Evolutionary conservation across 2,113 vertebrate species (phyloP), one percentile per base, ranked within the genome.

Genomic region (Nestor notabilis): DNA sequence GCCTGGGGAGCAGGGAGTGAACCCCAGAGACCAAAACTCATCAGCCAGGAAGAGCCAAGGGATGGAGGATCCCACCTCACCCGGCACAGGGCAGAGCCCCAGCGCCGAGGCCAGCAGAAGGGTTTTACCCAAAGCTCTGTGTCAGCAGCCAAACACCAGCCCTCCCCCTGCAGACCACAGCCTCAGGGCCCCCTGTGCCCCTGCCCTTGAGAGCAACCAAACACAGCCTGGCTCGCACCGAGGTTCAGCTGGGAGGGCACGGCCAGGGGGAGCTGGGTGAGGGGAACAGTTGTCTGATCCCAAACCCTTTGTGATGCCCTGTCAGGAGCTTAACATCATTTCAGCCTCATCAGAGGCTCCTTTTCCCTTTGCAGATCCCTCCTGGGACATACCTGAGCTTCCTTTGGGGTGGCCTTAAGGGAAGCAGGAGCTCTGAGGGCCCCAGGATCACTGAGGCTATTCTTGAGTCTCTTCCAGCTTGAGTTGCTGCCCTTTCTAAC

Each of bases 171-270:
- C 0, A 1, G 5, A 13, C 2, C 1, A 5, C 18, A 19, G 17
- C 53, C 39, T 10, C 0, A 0, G 25, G 24, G 18, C 18, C 13
- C 10, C 8, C 5, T 3, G 0, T 16, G 9, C 28, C 50, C n/a
- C 52, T 23, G 20, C 9, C 61, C n/a, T 0, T 0, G 41, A 8
- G 18, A 17, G 2, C 0, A 0, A 13, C 0, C 60, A 33, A 68
- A 13, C 35, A 11, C 21, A 18, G 5, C 14, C 41, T 20, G 6
- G 0, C 9, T 10, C 0, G 2, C 43, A 1, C 33, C 1, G 39
- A 44, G 39, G 11, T 24, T 24, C 78, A 2, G 0, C 2, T 37
- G 10, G 77, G 15, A 58, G 14, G 43, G 66, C 76, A 39, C 76
- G 56, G 56, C 20, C 31, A 0, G 49, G 17, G 13, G 23, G 55